Base-by-base conservation (phyloP, 2,797 vertebrate genomes). In the Typhlichthys subterraneus region DNA sequence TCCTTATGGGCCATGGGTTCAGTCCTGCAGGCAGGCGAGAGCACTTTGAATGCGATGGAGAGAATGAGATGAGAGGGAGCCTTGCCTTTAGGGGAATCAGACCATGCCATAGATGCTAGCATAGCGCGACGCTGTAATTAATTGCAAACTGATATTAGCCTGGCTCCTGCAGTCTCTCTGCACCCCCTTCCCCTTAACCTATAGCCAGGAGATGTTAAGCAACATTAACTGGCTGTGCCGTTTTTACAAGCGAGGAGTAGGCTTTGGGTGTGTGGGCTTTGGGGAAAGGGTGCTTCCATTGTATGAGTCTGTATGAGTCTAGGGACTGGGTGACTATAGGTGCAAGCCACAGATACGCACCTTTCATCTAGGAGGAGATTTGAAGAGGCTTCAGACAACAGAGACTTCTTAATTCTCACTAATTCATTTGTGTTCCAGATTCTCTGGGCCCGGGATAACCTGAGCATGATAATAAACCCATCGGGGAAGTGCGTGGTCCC, bases 371-470 rank as follows among this genome's bases (percentile, higher is more conserved):
- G 87, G 91, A 94, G 88, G 93, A 96, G 95, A 97, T 96, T 95
- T 96, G 94, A 93, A 96, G 94, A 95, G 93, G 94, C 94, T 96
- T 97, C 94, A 96, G 91, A 94, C 93, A 94, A 91, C 91, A 92
- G 95, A 98, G 95, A 93, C 93, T 96, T 94, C 94, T 96, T 98
- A 97, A 97, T 97, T 97, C 96, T 95, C 95, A 94, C 96, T 97
- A 98, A 99, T 98, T 98, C 96, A 97, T 98, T 96, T 96, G 95
- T 93, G 95, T 97, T 95, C 95, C 94, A 95, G 94, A 97, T 96
- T 98, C 94, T 89, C 94, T 94, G 94, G 95, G 94, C 94, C 93
- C 86, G 87, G 94, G 94, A 92, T 92, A 91, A 91, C 91, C 85
- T 85, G 90, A 87, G 92, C 90, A 93, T 93, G 87, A 91, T 92